These are phyloP conservation scores for Ailurus styani DNA, from an alignment of 2,113 vertebrate genomes.

Conservation along the genomic window DNA sequence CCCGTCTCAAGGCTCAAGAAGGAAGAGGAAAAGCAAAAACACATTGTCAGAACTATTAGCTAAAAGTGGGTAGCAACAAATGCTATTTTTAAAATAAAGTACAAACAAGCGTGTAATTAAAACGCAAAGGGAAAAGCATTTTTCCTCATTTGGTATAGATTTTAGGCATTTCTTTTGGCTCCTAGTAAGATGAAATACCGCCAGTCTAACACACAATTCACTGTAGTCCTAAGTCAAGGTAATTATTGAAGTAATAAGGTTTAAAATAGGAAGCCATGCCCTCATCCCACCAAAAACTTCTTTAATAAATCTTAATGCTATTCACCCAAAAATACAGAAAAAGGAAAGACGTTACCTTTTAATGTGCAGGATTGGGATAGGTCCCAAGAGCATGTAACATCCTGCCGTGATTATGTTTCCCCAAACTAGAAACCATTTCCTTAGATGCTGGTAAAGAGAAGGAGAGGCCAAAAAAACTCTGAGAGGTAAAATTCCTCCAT, in stretches of 20 bases:
- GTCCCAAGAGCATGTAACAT: constrained; percentile 90
- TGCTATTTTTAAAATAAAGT: neutral
- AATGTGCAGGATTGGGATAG: constrained; percentile 89
- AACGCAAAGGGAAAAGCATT: neutral
- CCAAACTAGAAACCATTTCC: constrained; percentile 87
- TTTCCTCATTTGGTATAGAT: neutral
- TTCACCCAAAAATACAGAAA: neutral
- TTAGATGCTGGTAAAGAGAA: constrained; percentile 76
- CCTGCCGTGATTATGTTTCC: constrained; percentile 83
- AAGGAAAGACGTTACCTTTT: constrained; percentile 81
- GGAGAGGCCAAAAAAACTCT: constrained; percentile 21
- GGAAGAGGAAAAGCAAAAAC: neutral
- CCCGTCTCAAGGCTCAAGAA: neutral
- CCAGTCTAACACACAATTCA: neutral
- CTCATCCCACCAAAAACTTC: neutral
- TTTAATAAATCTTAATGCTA: neutral
- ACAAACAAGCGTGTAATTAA: neutral
- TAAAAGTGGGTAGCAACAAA: neutral
- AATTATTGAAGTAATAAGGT: neutral
- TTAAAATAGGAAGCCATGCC: neutral
- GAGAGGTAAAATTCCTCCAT: neutral
- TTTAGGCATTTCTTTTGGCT: neutral
- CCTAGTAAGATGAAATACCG: neutral
- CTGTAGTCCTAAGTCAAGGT: neutral
- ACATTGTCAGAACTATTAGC: neutral